Conservation (phyloP, 30 jellyfish, hydroid and myxozoan species). For the Cassiopea xamachana region DNA sequence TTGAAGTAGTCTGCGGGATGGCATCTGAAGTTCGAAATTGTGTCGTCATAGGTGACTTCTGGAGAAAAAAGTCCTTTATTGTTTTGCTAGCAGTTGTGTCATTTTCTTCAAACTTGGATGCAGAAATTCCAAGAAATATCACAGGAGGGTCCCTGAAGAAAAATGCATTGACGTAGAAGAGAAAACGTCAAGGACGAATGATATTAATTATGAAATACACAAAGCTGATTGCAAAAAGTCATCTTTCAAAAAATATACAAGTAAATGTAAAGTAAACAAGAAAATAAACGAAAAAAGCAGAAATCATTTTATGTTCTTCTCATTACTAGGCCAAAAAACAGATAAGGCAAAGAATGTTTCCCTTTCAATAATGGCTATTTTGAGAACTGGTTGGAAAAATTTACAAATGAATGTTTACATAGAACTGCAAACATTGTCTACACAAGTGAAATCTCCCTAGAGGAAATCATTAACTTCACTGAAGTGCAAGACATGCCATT, state of each 20-base stretch:
- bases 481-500: no score
- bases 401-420: no score
- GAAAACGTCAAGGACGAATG: not conserved
- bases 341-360: not conserved
- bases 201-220: not conserved
- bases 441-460: no score
- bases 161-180: not conserved
- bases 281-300: not conserved
- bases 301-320: no score
- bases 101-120: slow-evolving; percentile 76
- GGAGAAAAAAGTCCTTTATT: slow-evolving; percentile 38
- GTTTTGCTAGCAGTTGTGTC: slow-evolving; percentile 49
- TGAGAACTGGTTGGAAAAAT: not conserved
- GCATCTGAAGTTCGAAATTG: not conserved
- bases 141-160: slow-evolving; percentile 89
- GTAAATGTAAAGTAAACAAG: not conserved
- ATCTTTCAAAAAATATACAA: not conserved
- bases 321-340: not conserved
- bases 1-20: not conserved
- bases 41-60: not conserved
- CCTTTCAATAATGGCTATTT: not conserved
- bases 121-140: slow-evolving; percentile 65
- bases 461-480: no score
- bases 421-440: no score
- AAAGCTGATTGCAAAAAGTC: not conserved